Conservation (phyloP, 2,113 vertebrate species). For the Apeltes quadracus region DNA sequence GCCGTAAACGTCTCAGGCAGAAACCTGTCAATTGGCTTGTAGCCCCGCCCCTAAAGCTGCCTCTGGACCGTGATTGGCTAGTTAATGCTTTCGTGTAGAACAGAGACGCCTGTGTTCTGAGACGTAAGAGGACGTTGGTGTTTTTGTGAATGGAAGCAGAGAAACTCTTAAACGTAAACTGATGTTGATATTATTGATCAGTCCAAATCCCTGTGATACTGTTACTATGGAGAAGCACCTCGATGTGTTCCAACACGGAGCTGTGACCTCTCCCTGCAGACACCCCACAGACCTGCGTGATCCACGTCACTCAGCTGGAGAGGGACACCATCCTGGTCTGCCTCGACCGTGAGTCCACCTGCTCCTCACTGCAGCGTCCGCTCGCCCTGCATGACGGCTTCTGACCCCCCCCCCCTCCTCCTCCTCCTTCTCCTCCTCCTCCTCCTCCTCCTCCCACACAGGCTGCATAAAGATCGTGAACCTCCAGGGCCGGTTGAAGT, state of each 20-base stretch:
- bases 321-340: slow-evolving; percentile 98
- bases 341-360: slow-evolving; percentile 89
- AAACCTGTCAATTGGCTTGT: too few relatives aligned
- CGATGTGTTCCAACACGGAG: neutral
- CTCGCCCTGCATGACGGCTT: neutral
- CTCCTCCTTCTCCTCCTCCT: neutral
- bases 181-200: neutral
- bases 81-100: too few relatives aligned
- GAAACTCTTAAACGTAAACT: too few relatives aligned
- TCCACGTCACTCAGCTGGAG: slow-evolving; percentile 96
- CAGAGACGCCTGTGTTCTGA: too few relatives aligned
- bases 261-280: slow-evolving; percentile 78
- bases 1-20: too few relatives aligned
- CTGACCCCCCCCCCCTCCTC: too few relatives aligned
- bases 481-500: slow-evolving; percentile 95
- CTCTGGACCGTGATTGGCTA: too few relatives aligned
- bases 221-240: neutral
- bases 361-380: neutral
- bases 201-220: neutral
- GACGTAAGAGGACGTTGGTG: too few relatives aligned
- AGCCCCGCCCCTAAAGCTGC: too few relatives aligned
- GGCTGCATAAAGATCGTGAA: slow-evolving; percentile 99
- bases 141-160: too few relatives aligned
- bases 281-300: slow-evolving; percentile 92
- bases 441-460: slow-evolving; percentile 44